Conservation (phyloP, 2,113 vertebrate genomes). For the Colius striatus region DNA sequence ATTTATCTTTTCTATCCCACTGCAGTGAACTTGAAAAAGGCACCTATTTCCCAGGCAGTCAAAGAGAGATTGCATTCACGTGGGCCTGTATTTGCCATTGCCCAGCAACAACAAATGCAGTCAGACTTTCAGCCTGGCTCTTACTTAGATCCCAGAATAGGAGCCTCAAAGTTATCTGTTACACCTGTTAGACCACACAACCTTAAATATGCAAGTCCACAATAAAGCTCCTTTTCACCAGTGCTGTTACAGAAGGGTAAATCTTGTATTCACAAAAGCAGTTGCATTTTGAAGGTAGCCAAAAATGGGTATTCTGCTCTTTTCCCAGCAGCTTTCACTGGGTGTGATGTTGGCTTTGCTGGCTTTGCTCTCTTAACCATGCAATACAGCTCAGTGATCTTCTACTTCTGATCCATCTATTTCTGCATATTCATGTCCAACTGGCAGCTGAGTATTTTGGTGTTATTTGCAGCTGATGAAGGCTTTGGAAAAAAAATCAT, state of each 20-base stretch:
- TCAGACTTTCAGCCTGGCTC: background rate
- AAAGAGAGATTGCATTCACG: background rate
- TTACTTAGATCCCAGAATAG: background rate
- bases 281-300: background rate
- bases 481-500: background rate
- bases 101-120: background rate
- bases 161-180: background rate
- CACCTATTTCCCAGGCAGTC: background rate
- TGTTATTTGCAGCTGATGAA: background rate
- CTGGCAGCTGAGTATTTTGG: background rate
- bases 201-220: background rate
- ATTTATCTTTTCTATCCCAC: background rate
- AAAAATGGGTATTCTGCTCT: too few species aligned
- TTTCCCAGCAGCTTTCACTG: background rate
- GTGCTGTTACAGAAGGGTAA: background rate
- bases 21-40: background rate
- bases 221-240: background rate
- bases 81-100: background rate
- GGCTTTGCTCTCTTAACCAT: background rate
- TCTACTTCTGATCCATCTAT: background rate
- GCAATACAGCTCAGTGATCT: background rate
- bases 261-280: background rate
- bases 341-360: background rate
- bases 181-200: background rate
- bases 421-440: background rate